Conservation (phyloP, 2,797 vertebrate genomes). For the Streptopelia turtur region DNA sequence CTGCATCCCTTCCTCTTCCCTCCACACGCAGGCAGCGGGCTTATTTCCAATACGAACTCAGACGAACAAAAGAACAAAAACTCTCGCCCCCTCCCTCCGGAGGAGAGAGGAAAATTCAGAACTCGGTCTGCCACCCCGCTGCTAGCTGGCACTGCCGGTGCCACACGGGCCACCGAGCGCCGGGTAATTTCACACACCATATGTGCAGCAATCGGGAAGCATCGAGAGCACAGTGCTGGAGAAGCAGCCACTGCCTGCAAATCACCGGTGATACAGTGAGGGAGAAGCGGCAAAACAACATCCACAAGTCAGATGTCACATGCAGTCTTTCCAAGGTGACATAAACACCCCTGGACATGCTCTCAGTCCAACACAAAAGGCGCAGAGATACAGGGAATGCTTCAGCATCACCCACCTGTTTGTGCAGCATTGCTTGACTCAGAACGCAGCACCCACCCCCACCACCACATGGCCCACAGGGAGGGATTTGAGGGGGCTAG, state of each 20-base stretch:
- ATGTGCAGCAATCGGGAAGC: neutral
- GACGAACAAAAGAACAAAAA: neutral
- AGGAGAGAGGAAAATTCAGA: neutral
- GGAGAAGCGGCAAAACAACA: neutral
- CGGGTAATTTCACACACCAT: neutral
- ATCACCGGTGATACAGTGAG: rapidly evolving
- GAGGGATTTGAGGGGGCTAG: neutral
- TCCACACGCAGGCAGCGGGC: rapidly evolving
- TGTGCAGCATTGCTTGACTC: neutral
- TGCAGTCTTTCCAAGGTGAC: neutral
- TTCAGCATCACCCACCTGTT: neutral
- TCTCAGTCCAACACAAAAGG: neutral
- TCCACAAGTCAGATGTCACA: neutral
- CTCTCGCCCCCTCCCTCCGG: neutral
- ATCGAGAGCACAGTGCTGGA: neutral
- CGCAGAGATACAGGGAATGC: rapidly evolving
- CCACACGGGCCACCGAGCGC: rapidly evolving
- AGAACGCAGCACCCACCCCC: neutral
- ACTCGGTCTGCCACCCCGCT: neutral
- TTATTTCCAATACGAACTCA: neutral
- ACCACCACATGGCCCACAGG: rapidly evolving
- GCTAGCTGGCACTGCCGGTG: neutral
- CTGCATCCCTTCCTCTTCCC: neutral
- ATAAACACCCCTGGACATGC: neutral
- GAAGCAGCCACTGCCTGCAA: neutral